Evolutionary conservation across 2,113 vertebrate species (phyloP), one percentile per base, ranked within the genome.

Genomic region (Lasiurus cinereus): DNA sequence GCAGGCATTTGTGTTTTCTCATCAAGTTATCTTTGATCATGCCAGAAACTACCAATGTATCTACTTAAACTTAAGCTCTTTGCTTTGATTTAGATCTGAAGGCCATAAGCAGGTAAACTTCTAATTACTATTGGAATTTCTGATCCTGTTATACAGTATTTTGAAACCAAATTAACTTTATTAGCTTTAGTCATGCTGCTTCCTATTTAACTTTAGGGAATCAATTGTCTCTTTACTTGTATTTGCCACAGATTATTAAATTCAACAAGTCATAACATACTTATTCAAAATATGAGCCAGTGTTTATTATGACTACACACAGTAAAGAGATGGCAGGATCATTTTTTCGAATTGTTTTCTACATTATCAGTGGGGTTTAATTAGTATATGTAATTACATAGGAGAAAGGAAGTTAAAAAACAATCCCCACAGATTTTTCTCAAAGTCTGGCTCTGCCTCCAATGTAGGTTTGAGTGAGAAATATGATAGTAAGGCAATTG

Each of bases 321-420:
- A 76, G 31, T 74, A 39, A 80, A 73, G 1, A 48, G 18, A 88
- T 15, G 46, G 2, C 2, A 88, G n/a, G 9, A 70, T 62, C 19
- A 19, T 1, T 66, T 29, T 29, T 91, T 67, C 31, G 21, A 86
- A 90, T 16, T 86, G 31, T 95, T 96, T 92, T 78, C 27, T 13
- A 19, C 59, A 74, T 31, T 78, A 87, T 93, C n/a, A 88, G 3
- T 62, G 39, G 21, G 21, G 9, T 93, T 94, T 52, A 90, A 94
- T 90, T 91, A 96, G 82, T 87, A 85, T 82, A 79, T 85, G 5
- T 36, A 96, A 96, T 94, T 97, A 92, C 67, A 69, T 36, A 77
- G 59, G 46, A 89, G 13, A 94, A 96, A 83, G 13, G 27, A 77
- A 64, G 39, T 74, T 18, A 10, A 59, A 6, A 67, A 67, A 90